Evolutionary conservation across 2,888 invertebrate genomes (phyloP), one percentile per base, ranked within the genome.

Genomic region (Hermaeophaga mercurialis): DNA sequence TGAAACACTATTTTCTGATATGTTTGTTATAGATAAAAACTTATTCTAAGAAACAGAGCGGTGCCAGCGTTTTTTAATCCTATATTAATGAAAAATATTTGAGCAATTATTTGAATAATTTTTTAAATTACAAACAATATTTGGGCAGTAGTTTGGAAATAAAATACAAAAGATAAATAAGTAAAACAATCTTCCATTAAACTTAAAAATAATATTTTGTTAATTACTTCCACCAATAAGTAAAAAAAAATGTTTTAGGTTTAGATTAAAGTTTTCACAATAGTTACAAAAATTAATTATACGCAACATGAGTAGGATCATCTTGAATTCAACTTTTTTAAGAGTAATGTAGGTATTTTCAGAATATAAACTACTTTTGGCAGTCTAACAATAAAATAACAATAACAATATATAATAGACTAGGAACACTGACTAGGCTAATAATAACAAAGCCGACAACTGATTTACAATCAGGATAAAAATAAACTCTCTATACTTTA

Each of bases 11-110:
- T 11, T 19, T 50, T 39, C 11, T 50, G 50, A 50, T 50, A 50
- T 50, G 50, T 50, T 50, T 38, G 24, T 41, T 19, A 34, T n/a
- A 41, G 41, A 41, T 31, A 33, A 50, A 50, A 50, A 41, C 39
- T 28, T 49, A 49, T 19, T 8, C 33, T 41, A 41, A 9, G 11
- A 50, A 50, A 50, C 50, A 50, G 50, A 50, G 50, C 41, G 7
- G 31, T 50, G 50, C 31, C n/a, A 41, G 22, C 9, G 9, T 9
- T 26, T 26, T 7, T 7, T 26, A 26, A 26, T 8, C 5, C 4
- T 26, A 6, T 44, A 14, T 26, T 9, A 28, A 31, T 11, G 19
- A 34, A 12, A 38, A 11, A 15, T 38, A 9, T 15, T 38, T 38
- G 38, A 38, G 38, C 34, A 34, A 34, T 14, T 34, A 7, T 34